Conservation (phyloP, 2,113 vertebrate genomes). For the Phodopus roborovskii region DNA sequence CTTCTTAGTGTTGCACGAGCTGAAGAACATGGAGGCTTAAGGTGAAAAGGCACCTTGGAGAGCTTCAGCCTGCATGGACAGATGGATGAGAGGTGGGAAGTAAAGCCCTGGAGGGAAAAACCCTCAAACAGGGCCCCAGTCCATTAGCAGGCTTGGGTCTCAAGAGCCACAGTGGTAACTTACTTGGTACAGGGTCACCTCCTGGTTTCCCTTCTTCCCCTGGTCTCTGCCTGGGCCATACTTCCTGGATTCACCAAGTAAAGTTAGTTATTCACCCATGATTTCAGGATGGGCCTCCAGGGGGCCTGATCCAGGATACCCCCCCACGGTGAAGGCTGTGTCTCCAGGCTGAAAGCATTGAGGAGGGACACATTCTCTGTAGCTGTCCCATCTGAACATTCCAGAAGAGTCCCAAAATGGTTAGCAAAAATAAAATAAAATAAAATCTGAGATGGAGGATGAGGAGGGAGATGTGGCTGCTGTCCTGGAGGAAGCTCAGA, state of each 20-base stretch:
- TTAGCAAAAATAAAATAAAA: neutral
- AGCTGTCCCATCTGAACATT: neutral
- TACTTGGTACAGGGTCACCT: neutral
- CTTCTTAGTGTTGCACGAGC: rapidly evolving
- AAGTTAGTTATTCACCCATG: neutral
- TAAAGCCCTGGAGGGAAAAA: neutral
- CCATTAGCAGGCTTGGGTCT: neutral
- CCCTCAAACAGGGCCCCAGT: neutral
- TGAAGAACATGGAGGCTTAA: neutral
- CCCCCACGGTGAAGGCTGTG: neutral
- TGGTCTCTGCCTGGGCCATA: neutral
- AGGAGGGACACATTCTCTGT: neutral
- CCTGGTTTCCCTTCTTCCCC: too few species aligned
- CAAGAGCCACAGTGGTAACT: neutral
- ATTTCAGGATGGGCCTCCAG: neutral
- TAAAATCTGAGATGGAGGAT: rapidly evolving
- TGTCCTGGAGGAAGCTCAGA: rapidly evolving
- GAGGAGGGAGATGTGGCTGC: neutral
- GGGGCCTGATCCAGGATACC: neutral
- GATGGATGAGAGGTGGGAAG: too few species aligned
- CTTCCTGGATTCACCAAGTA: neutral
- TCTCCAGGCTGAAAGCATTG: neutral
- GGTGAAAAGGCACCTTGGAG: neutral
- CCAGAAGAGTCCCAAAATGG: neutral
- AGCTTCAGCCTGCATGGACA: neutral